Conservation (phyloP, 1,140 invertebrate genomes). For the Lordiphosa mommai region DNA sequence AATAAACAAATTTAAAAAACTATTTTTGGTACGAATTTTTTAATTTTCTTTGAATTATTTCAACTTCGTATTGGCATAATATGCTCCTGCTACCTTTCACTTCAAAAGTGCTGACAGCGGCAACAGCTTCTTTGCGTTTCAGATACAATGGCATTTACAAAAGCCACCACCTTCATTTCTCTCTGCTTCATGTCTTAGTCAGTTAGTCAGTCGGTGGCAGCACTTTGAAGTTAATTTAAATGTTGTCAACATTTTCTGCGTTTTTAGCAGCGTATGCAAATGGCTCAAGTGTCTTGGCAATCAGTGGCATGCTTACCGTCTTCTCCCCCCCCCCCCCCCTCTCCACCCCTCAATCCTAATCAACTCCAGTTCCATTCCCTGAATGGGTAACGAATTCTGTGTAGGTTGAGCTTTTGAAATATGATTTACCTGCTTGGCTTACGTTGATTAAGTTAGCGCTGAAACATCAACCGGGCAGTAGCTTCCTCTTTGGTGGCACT, state of each 20-base stretch:
- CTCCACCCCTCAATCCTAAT: neutral
- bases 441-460: conserved; percentile 27
- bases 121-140: conserved; percentile 11
- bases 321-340: conserved; percentile 2
- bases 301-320: conserved; percentile 35
- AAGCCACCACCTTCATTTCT: conserved; percentile 10
- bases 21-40: too few relatives aligned
- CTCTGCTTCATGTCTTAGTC: neutral
- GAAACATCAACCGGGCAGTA: neutral
- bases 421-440: conserved; percentile 29
- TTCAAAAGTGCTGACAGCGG: conserved; percentile 30
- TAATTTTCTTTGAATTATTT: too few relatives aligned
- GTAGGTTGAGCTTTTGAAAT: conserved; percentile 18
- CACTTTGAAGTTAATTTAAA: conserved; percentile 79
- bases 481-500: conserved; percentile 5
- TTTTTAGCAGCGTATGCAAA: conserved; percentile 70
- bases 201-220: conserved; percentile 36
- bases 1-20: too few relatives aligned
- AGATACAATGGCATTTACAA: conserved; percentile 9
- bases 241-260: conserved; percentile 69
- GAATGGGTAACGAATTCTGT: conserved; percentile 7
- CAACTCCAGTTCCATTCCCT: neutral
- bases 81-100: conserved; percentile 20
- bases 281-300: conserved; percentile 56
- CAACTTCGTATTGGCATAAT: too few relatives aligned